phyloP scores from a whole-genome alignment of 2,113 vertebrate species.

The Calyptomena viridis region DNA sequence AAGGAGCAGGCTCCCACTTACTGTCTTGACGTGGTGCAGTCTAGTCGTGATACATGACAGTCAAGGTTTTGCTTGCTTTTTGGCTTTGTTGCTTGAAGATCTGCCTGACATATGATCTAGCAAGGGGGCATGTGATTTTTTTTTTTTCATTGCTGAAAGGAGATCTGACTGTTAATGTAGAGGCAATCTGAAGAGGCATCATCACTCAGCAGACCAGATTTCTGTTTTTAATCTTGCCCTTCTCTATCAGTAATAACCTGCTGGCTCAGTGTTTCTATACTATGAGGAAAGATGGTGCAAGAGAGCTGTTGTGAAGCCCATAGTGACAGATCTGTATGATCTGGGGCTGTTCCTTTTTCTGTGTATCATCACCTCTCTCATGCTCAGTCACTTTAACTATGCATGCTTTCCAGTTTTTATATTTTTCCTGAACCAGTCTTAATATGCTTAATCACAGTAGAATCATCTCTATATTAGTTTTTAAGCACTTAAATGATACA shows the following conservation, averaged over 20 bases:
- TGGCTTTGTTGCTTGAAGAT: neutral
- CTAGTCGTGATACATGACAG: neutral
- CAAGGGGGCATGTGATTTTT: neutral
- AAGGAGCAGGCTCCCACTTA: neutral
- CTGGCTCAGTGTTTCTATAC: neutral
- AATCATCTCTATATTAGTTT: neutral
- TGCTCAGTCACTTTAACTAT: neutral
- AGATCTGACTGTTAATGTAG: neutral
- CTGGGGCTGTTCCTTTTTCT: neutral
- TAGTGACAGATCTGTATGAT: neutral
- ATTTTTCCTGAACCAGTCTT: neutral
- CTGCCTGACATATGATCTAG: neutral
- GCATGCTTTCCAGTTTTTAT: neutral
- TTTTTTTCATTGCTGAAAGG: neutral
- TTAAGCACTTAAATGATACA: neutral
- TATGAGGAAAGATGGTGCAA: slow-evolving; percentile 5
- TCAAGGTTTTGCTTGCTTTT: slow-evolving; percentile 19
- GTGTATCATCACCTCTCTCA: neutral
- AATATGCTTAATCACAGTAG: neutral
- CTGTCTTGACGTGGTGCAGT: neutral
- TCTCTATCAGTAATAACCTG: slow-evolving; percentile 2
- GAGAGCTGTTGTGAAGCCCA: slow-evolving; percentile 5
- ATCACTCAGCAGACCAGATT: neutral
- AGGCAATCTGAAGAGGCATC: neutral
- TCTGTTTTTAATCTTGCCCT: neutral